Conservation (phyloP, 2,113 vertebrate species). For the Macrotis lagotis region DNA sequence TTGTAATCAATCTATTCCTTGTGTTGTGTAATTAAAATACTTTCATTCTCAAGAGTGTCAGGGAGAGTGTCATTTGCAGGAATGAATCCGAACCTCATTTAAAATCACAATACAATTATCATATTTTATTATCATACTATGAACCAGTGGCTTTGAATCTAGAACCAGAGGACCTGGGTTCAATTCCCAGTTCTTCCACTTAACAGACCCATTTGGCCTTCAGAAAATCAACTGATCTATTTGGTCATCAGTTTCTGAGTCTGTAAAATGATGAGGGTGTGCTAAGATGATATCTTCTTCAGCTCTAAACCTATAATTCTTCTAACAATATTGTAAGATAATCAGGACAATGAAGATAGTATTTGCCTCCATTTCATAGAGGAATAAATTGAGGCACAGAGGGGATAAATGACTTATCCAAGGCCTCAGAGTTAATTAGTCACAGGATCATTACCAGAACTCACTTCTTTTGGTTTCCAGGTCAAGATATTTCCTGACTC, state of each 20-base stretch:
- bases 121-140: not conserved
- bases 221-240: constrained; percentile 4
- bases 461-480: not conserved
- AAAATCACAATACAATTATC: too few species aligned
- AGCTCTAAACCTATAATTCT: not conserved
- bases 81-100: too few species aligned
- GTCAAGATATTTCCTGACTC: not conserved
- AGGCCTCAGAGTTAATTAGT: not conserved
- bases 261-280: not conserved
- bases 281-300: not conserved
- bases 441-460: not conserved
- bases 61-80: too few species aligned
- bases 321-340: not conserved
- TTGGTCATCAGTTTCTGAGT: not conserved
- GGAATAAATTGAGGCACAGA: not conserved
- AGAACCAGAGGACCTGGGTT: not conserved
- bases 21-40: too few species aligned
- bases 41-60: too few species aligned
- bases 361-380: constrained; percentile 9
- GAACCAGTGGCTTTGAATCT: not conserved
- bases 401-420: not conserved
- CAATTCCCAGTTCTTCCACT: not conserved
- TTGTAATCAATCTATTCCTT: too few species aligned
- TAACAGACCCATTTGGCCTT: not conserved
- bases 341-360: not conserved